Conservation (phyloP, 2,888 invertebrate species). For the Leucania comma region DNA sequence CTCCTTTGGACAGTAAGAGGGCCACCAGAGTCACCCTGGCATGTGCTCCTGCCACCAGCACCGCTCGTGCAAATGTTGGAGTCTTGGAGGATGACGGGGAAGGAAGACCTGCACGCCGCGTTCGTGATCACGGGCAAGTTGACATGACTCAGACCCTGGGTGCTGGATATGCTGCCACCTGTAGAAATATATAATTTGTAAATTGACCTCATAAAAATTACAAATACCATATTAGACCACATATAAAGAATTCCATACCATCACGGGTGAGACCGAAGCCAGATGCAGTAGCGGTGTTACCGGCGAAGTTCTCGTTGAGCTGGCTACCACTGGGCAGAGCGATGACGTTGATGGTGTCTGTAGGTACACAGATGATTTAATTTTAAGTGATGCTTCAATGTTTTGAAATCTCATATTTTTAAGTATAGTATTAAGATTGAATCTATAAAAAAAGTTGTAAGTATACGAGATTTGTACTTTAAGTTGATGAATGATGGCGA, state of each 20-base stretch:
- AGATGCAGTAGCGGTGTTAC: conserved; percentile 72
- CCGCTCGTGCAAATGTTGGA: conserved; percentile 74
- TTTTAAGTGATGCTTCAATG: not conserved
- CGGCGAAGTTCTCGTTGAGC: conserved; percentile 67
- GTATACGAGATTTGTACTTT: no score
- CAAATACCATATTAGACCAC: not conserved
- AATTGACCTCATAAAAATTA: not conserved
- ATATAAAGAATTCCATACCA: conserved; percentile 7
- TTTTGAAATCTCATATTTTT: no score
- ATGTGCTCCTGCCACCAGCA: conserved; percentile 64
- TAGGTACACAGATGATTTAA: not conserved
- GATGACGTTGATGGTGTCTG: conserved; percentile 68
- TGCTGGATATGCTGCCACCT: conserved; percentile 7
- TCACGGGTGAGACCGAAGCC: conserved; percentile 74
- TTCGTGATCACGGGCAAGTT: conserved; percentile 40
- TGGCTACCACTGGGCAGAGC: conserved; percentile 70
- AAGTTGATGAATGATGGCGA: no score
- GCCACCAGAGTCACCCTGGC: conserved; percentile 77
- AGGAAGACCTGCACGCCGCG: not conserved
- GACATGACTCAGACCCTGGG: conserved; percentile 41
- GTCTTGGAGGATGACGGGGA: conserved; percentile 58
- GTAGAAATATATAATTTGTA: not conserved
- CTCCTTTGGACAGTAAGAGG: conserved; percentile 67
- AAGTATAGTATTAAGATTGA: no score
- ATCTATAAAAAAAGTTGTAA: no score